These are phyloP conservation scores for Onychostruthus taczanowskii DNA, from an alignment of 2,113 vertebrate species.

Conservation along the genomic window DNA sequence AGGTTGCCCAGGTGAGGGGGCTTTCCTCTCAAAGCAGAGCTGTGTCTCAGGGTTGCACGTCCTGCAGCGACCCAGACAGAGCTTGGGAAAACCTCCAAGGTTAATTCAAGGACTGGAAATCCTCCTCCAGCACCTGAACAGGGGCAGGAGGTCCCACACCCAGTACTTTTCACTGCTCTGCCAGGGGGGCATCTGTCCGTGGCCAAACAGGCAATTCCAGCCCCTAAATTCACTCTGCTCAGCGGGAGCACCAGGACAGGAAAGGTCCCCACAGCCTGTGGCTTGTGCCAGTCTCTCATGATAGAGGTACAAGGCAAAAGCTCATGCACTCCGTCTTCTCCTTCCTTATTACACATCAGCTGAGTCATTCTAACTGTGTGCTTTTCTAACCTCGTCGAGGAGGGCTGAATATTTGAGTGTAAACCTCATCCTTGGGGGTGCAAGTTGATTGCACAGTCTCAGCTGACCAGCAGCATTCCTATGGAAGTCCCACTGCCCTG, in stretches of 20 bases:
- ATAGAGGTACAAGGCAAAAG: neutral
- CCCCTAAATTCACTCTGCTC: neutral
- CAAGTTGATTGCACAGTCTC: neutral
- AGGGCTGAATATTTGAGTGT: neutral
- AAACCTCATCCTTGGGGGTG: neutral
- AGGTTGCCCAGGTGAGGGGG: neutral
- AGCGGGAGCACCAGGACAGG: neutral
- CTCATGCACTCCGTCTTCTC: neutral
- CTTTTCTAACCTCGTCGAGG: neutral
- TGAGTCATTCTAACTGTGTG: neutral
- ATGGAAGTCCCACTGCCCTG: neutral
- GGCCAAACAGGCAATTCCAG: rapidly evolving
- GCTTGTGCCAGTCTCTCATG: neutral
- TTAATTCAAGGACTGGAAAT: neutral
- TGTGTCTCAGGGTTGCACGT: neutral
- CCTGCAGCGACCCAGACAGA: neutral
- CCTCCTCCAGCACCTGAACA: neutral
- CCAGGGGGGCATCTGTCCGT: neutral
- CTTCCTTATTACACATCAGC: neutral
- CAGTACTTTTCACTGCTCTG: neutral
- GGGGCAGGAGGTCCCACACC: neutral
- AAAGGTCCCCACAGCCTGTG: neutral
- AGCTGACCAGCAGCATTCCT: neutral
- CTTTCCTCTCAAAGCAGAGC: neutral
- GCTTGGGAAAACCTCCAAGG: neutral